Percentiles rank a stretch among this genome's conserved stretches.
Evolutionary conservation across 2,888 invertebrate genomes (phyloP).

Genomic region (Sminthurinus aureus): DNA sequence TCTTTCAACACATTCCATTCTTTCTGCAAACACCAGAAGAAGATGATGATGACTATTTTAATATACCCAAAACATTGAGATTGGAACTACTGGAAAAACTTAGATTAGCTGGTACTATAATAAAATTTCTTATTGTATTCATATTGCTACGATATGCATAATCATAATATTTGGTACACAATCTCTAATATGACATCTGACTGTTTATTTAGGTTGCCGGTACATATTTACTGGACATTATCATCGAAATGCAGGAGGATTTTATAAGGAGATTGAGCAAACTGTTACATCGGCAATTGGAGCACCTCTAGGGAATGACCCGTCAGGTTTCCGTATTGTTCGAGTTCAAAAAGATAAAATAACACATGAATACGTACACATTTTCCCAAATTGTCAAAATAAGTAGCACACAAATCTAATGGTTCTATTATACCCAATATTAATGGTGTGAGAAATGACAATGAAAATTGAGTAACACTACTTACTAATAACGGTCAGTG

Average conservation of each 20-base stretch:
- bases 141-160: background rate
- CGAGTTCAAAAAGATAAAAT: constrained; percentile 62
- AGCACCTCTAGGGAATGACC: constrained; percentile 64
- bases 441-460: no score
- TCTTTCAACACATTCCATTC: constrained; percentile 66
- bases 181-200: no score
- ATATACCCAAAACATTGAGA: constrained; percentile 61
- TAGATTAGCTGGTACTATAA: constrained; percentile 62
- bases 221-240: constrained; percentile 64
- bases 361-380: constrained; percentile 62
- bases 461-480: no score
- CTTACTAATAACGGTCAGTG: no score
- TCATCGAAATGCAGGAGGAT: constrained; percentile 65
- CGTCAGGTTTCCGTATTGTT: constrained; percentile 65
- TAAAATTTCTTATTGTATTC: no score
- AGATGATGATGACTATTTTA: constrained; percentile 62
- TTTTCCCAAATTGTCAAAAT: background rate
- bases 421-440: no score
- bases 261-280: constrained; percentile 63
- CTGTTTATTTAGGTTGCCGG: constrained; percentile 62
- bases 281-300: constrained; percentile 66
- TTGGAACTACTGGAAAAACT: constrained; percentile 63
- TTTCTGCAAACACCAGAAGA: constrained; percentile 63
- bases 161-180: no score
- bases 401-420: no score